A percentile compares a stretch with the other conserved stretches of the same genome.
Evolutionary conservation across 2,113 vertebrate species (phyloP).

Genomic region (Pica pica): DNA sequence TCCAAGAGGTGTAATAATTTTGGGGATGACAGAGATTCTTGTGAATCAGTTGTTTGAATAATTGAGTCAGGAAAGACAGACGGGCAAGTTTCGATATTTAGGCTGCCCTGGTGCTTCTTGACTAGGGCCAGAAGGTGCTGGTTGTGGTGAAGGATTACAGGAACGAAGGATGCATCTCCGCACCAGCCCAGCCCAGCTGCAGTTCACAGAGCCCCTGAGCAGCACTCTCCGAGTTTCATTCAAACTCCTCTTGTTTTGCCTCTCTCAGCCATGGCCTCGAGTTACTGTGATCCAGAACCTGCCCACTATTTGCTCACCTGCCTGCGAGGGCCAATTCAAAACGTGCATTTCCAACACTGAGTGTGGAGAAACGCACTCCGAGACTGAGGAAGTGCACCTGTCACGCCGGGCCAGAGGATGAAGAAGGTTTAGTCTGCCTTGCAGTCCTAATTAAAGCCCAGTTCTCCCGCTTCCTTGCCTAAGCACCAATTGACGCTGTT

Average conservation of each 20-base stretch:
- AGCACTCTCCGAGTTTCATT: not conserved
- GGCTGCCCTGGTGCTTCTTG: not conserved
- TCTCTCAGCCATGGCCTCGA: not conserved
- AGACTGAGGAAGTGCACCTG: fast-evolving
- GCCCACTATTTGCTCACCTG: fast-evolving
- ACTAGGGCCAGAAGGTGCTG: not conserved
- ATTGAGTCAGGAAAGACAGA: not conserved
- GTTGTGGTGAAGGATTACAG: not conserved
- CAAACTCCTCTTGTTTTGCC: not conserved
- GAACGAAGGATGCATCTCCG: not conserved
- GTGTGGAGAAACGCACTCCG: fast-evolving
- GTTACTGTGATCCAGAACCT: fast-evolving
- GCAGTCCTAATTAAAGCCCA: too few relatives aligned
- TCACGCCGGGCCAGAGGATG: not conserved
- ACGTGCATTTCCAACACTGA: fast-evolving
- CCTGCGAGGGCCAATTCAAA: not conserved
- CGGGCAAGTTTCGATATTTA: not conserved
- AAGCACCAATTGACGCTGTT: not conserved
- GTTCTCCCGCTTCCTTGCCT: not conserved
- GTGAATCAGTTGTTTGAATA: not conserved
- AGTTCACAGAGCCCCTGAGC: not conserved
- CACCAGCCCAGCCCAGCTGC: not conserved
- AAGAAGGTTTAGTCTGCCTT: not conserved
- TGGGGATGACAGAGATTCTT: not conserved
- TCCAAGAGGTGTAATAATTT: not conserved